Percentiles rank a stretch among this genome's conserved stretches.
Conservation (phyloP, 2,797 vertebrate genomes). For the Epinephelus coioides region DNA sequence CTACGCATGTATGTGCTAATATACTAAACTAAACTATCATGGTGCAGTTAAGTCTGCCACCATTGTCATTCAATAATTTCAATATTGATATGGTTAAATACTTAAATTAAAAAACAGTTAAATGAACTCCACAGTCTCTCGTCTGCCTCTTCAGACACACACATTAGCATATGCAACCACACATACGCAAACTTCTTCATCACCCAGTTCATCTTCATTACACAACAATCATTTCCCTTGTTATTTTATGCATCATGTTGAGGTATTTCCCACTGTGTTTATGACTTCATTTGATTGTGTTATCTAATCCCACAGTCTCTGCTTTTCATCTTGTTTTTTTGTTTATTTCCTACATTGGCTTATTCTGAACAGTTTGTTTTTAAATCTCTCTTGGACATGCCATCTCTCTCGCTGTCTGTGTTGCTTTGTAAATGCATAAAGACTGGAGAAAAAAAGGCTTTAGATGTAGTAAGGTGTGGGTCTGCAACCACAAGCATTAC, state of each 20-base stretch:
- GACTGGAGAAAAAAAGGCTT: slow-evolving; percentile 10
- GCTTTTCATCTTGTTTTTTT: not conserved
- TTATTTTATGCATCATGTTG: not conserved
- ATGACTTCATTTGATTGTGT: not conserved
- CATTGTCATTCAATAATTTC: not conserved
- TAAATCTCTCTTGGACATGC: slow-evolving; percentile 3
- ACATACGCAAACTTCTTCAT: not conserved
- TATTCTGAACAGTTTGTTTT: slow-evolving; percentile 18
- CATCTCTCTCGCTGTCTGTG: not conserved
- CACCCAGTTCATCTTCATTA: not conserved
- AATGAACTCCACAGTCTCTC: not conserved
- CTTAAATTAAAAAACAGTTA: not conserved
- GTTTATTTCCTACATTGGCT: slow-evolving; percentile 10
- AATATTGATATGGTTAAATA: not conserved
- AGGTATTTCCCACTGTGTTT: not conserved
- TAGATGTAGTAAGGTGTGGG: slow-evolving; percentile 36
- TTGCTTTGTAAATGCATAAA: slow-evolving; percentile 13
- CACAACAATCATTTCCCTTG: not conserved
- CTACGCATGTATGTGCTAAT: no score
- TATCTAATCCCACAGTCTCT: slow-evolving; percentile 2
- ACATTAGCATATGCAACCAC: not conserved
- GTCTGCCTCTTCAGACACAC: not conserved
- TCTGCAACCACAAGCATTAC: slow-evolving; percentile 34
- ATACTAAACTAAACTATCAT: no score
- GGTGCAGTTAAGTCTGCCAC: not conserved